Evolutionary conservation across 2,113 vertebrate species (phyloP).

Genomic region (Sylvicapra grimmia): DNA sequence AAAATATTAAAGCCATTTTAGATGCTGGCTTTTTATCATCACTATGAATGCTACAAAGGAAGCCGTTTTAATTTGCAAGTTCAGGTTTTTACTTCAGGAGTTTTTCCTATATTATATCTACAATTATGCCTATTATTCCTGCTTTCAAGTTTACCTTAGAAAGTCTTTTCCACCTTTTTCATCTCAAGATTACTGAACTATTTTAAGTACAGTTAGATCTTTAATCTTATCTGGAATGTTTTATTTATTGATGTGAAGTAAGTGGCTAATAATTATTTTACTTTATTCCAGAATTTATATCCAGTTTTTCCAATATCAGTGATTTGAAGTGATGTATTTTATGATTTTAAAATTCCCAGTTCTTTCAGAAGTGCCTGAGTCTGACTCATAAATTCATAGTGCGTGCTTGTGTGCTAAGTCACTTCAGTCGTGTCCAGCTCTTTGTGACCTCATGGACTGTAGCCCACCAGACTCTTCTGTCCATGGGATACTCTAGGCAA

Average conservation of each 20-base stretch:
- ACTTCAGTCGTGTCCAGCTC: background rate
- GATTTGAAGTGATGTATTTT: background rate
- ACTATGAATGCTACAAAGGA: background rate
- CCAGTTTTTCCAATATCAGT: background rate
- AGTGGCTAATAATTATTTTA: constrained; percentile 33
- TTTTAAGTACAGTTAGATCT: constrained; percentile 23
- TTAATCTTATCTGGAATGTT: background rate
- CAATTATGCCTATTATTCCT: constrained; percentile 5
- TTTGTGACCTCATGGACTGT: background rate
- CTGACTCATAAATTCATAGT: background rate
- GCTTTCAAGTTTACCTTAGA: constrained; percentile 1
- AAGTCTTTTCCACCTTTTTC: background rate
- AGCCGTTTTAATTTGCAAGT: background rate
- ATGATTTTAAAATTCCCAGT: background rate
- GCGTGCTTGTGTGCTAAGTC: accelerated
- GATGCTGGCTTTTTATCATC: background rate
- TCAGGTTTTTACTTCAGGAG: background rate
- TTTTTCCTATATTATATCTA: background rate
- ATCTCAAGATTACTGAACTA: background rate
- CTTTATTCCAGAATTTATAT: background rate
- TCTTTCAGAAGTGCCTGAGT: background rate
- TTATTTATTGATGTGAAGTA: constrained; percentile 4
- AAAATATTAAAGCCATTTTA: background rate
- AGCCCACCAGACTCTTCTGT: background rate
- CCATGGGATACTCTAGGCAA: background rate